Evolutionary conservation across 2,113 vertebrate species (phyloP).

Genomic region (Alouatta palliata): DNA sequence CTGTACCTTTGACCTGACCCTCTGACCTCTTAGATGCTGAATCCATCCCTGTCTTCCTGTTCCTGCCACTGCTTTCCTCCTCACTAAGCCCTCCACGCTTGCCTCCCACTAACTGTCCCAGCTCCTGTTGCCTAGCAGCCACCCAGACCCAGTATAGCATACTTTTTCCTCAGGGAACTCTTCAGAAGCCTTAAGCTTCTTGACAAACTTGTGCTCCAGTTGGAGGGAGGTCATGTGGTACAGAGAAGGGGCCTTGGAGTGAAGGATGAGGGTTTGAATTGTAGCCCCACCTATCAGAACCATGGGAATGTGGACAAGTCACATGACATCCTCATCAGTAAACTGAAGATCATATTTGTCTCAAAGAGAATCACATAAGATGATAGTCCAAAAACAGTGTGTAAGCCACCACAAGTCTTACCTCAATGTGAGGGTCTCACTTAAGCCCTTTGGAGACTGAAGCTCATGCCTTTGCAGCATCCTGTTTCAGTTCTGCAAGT

Average conservation of each 20-base stretch:
- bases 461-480: accelerated
- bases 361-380: neutral
- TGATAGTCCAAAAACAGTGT: neutral
- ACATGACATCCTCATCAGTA: neutral
- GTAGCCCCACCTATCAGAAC: neutral
- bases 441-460: neutral
- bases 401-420: neutral
- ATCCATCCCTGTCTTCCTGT: neutral
- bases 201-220: neutral
- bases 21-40: neutral
- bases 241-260: neutral
- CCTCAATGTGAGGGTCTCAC: neutral
- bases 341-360: neutral
- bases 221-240: neutral
- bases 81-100: neutral
- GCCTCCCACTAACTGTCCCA: neutral
- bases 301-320: neutral
- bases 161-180: neutral
- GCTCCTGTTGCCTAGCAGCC: neutral
- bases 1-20: neutral
- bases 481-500: neutral
- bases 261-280: neutral
- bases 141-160: neutral
- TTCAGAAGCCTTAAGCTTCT: neutral
- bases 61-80: neutral